Percentiles rank a stretch among this genome's conserved stretches.
Evolutionary conservation across 1,140 invertebrate genomes (phyloP).

Genomic region (Zaprionus inermis): DNA sequence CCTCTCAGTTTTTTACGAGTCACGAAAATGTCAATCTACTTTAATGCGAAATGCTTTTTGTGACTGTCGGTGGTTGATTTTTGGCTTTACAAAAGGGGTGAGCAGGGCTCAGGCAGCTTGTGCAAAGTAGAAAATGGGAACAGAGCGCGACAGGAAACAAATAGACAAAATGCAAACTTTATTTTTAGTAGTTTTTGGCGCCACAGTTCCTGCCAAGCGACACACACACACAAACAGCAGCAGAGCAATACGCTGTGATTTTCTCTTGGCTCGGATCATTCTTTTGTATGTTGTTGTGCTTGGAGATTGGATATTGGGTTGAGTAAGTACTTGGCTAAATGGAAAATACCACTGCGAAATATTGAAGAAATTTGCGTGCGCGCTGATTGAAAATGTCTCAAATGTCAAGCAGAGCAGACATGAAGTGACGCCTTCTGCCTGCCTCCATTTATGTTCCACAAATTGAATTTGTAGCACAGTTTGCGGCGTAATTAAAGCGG

Average conservation of each 20-base stretch:
- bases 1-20: background rate
- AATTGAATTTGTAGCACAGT: conserved; percentile 64
- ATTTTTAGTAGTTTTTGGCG: conserved; percentile 81
- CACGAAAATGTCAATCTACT: conserved; percentile 49
- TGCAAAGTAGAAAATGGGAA: conserved; percentile 16
- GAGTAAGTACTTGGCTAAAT: conserved; percentile 48
- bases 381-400: conserved; percentile 63
- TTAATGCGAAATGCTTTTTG: conserved; percentile 43
- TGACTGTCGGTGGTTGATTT: conserved; percentile 37
- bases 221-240: conserved; percentile 15
- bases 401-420: background rate
- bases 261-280: conserved; percentile 28
- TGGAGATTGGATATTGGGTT: conserved; percentile 2
- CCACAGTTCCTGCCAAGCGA: conserved; percentile 62
- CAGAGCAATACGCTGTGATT: conserved; percentile 35
- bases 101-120: background rate
- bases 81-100: conserved; percentile 10
- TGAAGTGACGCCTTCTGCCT: background rate
- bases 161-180: conserved; percentile 81
- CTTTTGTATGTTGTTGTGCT: conserved; percentile 14
- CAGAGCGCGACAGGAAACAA: conserved; percentile 66
- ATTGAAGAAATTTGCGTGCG: conserved; percentile 68
- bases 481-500: conserved; percentile 74
- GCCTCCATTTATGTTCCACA: background rate
- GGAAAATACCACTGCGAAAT: conserved; percentile 65